A percentile compares a stretch with the other conserved stretches of the same genome.
Evolutionary conservation across 2,113 vertebrate species (phyloP).

Genomic region (Gallinago jamesoni): DNA sequence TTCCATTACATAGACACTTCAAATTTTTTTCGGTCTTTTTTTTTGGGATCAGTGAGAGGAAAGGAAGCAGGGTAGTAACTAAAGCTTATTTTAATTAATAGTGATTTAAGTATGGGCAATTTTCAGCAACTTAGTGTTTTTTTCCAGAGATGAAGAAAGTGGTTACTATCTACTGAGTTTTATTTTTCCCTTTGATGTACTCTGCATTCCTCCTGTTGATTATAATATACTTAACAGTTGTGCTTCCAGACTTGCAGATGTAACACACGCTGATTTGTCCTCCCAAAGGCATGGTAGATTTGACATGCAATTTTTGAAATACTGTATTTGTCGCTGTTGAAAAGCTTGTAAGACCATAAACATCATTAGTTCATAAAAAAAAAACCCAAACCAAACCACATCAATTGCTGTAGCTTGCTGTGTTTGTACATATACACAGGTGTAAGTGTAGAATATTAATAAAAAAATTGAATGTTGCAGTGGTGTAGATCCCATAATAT

Average conservation of each 20-base stretch:
- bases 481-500: neutral
- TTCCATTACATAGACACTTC: neutral
- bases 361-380: slow-evolving; percentile 19
- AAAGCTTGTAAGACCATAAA: slow-evolving; percentile 28
- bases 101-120: neutral
- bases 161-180: neutral
- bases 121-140: neutral
- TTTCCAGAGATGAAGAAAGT: neutral
- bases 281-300: slow-evolving; percentile 55
- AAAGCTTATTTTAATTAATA: slow-evolving; percentile 14
- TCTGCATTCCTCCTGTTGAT: slow-evolving; percentile 43
- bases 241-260: slow-evolving; percentile 28
- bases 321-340: slow-evolving; percentile 14
- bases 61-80: neutral
- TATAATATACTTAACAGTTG: slow-evolving; percentile 29
- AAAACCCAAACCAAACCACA: accelerated
- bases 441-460: neutral
- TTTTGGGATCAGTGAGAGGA: neutral
- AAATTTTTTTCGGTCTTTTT: neutral
- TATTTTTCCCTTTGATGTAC: slow-evolving; percentile 44
- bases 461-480: neutral
- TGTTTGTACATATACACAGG: neutral
- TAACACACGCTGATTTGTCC: slow-evolving; percentile 34
- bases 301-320: slow-evolving; percentile 28
- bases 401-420: neutral